phyloP scores from a whole-genome alignment of 1,140 invertebrate genomes.

The Wiebesia pumilae region DNA sequence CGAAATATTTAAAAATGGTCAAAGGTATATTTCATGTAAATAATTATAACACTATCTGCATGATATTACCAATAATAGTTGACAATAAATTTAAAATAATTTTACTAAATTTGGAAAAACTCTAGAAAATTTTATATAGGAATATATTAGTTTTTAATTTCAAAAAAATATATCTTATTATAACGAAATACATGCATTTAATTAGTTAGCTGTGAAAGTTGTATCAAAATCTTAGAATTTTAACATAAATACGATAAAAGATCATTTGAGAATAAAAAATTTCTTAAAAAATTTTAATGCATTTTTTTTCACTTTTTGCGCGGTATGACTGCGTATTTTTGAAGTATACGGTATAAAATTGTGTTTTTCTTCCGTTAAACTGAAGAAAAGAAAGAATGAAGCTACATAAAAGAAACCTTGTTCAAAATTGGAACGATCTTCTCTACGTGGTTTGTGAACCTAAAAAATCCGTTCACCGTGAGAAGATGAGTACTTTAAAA shows the following conservation, averaged over 20 bases:
- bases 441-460: background rate
- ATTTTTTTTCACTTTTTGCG: background rate
- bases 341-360: background rate
- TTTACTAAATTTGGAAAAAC: no score
- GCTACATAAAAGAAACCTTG: background rate
- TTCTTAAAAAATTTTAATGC: background rate
- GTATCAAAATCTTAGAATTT: background rate
- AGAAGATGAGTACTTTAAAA: conserved; percentile 5
- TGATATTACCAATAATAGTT: no score
- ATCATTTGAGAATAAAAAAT: background rate
- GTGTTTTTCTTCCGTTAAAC: background rate
- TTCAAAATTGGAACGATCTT: background rate
- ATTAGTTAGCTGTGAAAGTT: no score
- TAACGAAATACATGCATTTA: no score
- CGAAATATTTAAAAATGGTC: no score
- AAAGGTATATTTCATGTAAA: no score
- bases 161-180: no score
- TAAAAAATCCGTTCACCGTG: background rate
- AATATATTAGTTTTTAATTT: no score
- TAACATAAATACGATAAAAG: no score
- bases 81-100: no score
- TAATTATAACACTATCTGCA: no score
- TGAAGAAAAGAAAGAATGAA: background rate
- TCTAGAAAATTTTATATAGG: no score
- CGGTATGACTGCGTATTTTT: background rate